These are phyloP conservation scores for Brenthis hecate DNA, from an alignment of 2,888 invertebrate genomes.

Conservation along the genomic window DNA sequence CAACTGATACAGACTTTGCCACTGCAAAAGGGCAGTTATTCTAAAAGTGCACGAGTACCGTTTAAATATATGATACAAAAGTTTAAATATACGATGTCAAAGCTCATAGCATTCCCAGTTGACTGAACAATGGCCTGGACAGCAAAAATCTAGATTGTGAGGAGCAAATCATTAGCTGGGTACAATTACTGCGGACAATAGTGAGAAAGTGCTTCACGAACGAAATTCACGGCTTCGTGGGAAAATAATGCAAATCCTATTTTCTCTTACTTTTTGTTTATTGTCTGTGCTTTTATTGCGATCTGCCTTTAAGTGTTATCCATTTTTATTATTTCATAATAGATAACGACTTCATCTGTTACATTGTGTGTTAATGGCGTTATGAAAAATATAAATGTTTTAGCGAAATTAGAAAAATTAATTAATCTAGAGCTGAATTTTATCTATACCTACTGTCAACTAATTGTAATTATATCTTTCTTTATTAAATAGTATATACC, in stretches of 20 bases:
- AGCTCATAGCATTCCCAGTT: constrained; percentile 22
- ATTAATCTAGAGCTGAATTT: too few relatives aligned
- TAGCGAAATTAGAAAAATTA: too few relatives aligned
- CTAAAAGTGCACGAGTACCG: too few relatives aligned
- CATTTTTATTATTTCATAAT: constrained; percentile 29
- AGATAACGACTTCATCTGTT: neutral
- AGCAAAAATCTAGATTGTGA: constrained; percentile 54
- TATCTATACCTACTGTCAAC: too few relatives aligned
- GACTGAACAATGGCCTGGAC: constrained; percentile 45
- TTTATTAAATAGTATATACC: too few relatives aligned
- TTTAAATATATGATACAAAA: neutral
- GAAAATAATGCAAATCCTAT: constrained; percentile 65
- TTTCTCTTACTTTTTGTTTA: constrained; percentile 55
- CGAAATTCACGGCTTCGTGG: constrained; percentile 61
- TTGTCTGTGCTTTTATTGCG: constrained; percentile 39
- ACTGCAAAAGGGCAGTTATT: too few relatives aligned
- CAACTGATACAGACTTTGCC: too few relatives aligned
- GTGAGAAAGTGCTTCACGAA: constrained; percentile 66
- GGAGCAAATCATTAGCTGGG: constrained; percentile 62
- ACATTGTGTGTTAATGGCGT: constrained; percentile 2
- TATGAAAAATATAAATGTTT: constrained; percentile 1
- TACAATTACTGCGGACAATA: constrained; percentile 69
- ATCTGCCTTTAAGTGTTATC: constrained; percentile 31
- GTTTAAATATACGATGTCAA: constrained; percentile 9
- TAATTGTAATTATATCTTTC: too few relatives aligned